Evolutionary conservation across 2,113 vertebrate species (phyloP).

Genomic region (Bubo blakistoni): DNA sequence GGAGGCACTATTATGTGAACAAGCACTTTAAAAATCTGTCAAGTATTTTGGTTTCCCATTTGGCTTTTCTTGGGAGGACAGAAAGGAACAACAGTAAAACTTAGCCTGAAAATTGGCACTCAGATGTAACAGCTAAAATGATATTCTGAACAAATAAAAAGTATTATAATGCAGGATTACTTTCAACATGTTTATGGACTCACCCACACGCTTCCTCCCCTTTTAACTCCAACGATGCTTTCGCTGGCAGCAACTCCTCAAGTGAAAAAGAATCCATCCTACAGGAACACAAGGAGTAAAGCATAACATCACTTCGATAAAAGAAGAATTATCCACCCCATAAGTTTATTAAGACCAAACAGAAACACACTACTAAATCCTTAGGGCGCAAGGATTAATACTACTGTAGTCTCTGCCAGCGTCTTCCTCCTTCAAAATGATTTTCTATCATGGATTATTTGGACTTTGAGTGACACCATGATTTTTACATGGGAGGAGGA

Average conservation of each 20-base stretch:
- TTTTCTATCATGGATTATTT: neutral
- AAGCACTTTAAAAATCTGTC: neutral
- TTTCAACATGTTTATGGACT: neutral
- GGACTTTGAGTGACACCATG: neutral
- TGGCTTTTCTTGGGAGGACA: neutral
- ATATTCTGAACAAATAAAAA: neutral
- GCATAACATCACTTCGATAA: neutral
- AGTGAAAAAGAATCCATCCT: neutral
- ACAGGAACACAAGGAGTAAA: neutral
- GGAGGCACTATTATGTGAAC: neutral
- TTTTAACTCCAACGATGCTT: neutral
- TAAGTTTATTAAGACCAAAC: neutral
- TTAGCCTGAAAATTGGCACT: neutral
- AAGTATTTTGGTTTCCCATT: neutral
- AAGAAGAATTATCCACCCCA: neutral
- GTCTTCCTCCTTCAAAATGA: neutral
- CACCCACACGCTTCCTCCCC: neutral
- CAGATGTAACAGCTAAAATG: neutral
- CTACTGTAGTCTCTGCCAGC: neutral
- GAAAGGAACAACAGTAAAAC: neutral
- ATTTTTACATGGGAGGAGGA: neutral
- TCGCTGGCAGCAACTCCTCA: neutral
- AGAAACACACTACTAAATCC: neutral
- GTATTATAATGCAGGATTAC: neutral
- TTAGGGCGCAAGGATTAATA: neutral